Conservation (phyloP, 1,140 invertebrate species). For the Drosophila ananassae region DNA sequence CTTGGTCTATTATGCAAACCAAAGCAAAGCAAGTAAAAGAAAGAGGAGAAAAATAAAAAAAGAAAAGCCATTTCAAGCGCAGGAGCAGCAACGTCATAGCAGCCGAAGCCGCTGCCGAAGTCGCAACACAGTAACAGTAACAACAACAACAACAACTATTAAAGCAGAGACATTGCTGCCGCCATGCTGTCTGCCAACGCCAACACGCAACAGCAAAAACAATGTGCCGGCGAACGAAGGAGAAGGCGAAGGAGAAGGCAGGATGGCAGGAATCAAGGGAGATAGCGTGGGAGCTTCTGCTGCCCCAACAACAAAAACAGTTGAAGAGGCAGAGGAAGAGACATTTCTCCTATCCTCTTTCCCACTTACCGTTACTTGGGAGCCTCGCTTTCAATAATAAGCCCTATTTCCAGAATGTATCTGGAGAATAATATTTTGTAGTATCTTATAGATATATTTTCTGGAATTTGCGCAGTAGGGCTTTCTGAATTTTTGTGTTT, state of each 20-base stretch:
- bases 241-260: slow-evolving; percentile 45
- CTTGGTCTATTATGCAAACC: slow-evolving; percentile 54
- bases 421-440: too few relatives aligned
- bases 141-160: slow-evolving; percentile 38
- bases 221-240: slow-evolving; percentile 53
- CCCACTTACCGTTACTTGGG: too few relatives aligned
- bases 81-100: slow-evolving; percentile 43
- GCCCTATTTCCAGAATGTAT: too few relatives aligned
- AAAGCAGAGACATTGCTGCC: slow-evolving; percentile 28
- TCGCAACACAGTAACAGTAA: slow-evolving; percentile 58
- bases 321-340: slow-evolving; percentile 8
- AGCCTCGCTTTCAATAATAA: too few relatives aligned
- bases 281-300: slow-evolving; percentile 39
- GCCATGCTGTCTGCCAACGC: slow-evolving; percentile 79
- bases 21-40: slow-evolving; percentile 40
- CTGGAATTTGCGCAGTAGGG: too few relatives aligned
- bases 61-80: slow-evolving; percentile 42
- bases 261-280: slow-evolving; percentile 32
- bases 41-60: slow-evolving; percentile 16
- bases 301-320: slow-evolving; percentile 26
- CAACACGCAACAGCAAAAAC: slow-evolving; percentile 75
- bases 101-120: slow-evolving; percentile 37
- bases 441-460: too few relatives aligned
- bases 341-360: neutral
- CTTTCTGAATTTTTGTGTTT: too few relatives aligned